Base-by-base conservation (phyloP, 2,797 vertebrate species). In the Clarias platycephalus region DNA sequence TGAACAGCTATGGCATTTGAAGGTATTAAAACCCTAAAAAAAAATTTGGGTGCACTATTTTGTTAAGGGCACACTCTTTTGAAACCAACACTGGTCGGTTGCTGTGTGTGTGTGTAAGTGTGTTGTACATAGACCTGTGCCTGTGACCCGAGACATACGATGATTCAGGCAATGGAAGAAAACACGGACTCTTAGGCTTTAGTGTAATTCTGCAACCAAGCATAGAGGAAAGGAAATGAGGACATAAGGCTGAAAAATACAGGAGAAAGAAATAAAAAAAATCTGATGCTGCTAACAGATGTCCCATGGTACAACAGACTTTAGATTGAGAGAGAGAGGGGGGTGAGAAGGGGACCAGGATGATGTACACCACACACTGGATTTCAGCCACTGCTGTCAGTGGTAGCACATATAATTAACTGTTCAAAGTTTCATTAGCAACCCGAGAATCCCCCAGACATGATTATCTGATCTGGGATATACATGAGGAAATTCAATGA, bases 171-270 rank as follows among this genome's bases (percentile, higher is more conserved):
- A 44, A 87, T 80, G 90, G 85, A 89, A 90, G 90, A 89, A 90
- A 91, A 93, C 88, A 90, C 62, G 91, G 89, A 93, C 91, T 92
- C 88, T 84, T 84, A 88, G 77, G 71, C 80, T 87, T 58, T 74
- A 91, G 89, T 92, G 92, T 92, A 91, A 92, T 91, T 93, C 92
- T 91, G 93, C 91, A 94, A 88, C 92, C 88, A 90, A 92, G 93
- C 93, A 90, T 90, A 93, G 89, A 90, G 89, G 86, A 90, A 89
- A 90, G 89, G 87, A 91, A 91, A 85, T 85, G 85, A 90, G 49
- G 72, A 85, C 62, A 75, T 76, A n/a, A 89, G 24, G 67, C 88
- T 88, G 86, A 89, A 89, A 62, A 75, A 64, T 58, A 83, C 83
- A 74, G 79, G 86, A 88, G 80, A 82, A 85, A 87, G 89, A 88